These are phyloP conservation scores for Meandrina meandrites DNA, from an alignment of 92 coral and sea anemone species.

Conservation along the genomic window DNA sequence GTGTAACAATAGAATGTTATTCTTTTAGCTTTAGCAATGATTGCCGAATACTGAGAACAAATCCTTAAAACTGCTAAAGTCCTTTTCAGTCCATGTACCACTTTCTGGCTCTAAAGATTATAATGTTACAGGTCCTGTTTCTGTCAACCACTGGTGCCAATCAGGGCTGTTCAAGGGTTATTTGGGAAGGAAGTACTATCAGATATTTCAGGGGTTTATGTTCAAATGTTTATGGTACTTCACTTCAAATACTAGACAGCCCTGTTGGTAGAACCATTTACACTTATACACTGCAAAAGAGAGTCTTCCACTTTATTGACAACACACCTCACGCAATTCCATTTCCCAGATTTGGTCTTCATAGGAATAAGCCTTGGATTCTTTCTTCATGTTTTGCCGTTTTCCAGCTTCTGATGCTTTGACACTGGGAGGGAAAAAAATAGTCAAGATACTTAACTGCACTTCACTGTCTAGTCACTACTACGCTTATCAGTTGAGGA, in stretches of 20 bases:
- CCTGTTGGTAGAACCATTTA: no score
- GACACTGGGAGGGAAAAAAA: conserved; percentile 42
- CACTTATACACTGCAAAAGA: no score
- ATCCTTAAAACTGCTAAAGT: background rate
- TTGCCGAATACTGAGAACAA: background rate
- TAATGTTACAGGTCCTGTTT: background rate
- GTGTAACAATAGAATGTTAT: no score
- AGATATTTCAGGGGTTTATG: no score
- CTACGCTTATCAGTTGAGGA: no score
- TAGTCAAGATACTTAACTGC: no score
- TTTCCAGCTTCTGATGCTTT: conserved; percentile 66
- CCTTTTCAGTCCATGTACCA: background rate
- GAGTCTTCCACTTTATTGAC: background rate
- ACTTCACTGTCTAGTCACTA: no score
- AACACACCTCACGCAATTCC: conserved; percentile 80
- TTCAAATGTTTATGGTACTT: no score
- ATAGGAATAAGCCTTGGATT: conserved; percentile 88
- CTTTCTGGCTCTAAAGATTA: background rate
- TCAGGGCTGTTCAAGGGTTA: background rate
- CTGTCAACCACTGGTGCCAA: background rate
- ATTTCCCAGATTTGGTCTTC: conserved; percentile 92
- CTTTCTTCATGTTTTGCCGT: conserved; percentile 83
- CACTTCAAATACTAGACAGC: no score
- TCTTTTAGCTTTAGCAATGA: background rate
- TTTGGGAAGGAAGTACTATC: no score